Conservation (phyloP, 1,140 invertebrate genomes). For the Calliopsis andreniformis region DNA sequence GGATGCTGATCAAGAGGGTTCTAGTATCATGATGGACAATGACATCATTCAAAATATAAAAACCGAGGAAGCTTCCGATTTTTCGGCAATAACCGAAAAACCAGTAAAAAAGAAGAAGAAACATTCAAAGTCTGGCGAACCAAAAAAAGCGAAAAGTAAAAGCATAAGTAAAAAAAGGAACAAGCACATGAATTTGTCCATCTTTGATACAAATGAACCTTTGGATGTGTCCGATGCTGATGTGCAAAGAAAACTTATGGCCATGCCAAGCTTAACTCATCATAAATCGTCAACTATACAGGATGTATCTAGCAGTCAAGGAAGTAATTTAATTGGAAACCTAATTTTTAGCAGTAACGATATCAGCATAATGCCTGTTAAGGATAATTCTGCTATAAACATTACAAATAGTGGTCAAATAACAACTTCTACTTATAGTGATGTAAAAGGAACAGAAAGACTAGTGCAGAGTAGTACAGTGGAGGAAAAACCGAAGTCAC, state of each 20-base stretch:
- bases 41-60: slow-evolving; percentile 22
- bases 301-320: slow-evolving; percentile 28
- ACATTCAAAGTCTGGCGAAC: slow-evolving; percentile 57
- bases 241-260: slow-evolving; percentile 73
- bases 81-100: slow-evolving; percentile 44
- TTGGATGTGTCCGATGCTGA: slow-evolving; percentile 74
- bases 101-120: slow-evolving; percentile 66
- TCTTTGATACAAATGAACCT: slow-evolving; percentile 59
- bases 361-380: slow-evolving; percentile 25
- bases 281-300: slow-evolving; percentile 57
- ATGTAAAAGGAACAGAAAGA: slow-evolving; percentile 18
- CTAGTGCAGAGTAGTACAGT: not conserved
- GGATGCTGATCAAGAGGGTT: slow-evolving; percentile 11
- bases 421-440: not conserved
- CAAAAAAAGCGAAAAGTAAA: slow-evolving; percentile 64
- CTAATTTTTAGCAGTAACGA: slow-evolving; percentile 46
- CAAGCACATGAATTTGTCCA: slow-evolving; percentile 54
- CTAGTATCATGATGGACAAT: slow-evolving; percentile 3
- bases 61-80: slow-evolving; percentile 27
- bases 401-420: slow-evolving; percentile 26
- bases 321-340: slow-evolving; percentile 34
- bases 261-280: slow-evolving; percentile 66
- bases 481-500: not conserved
- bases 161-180: slow-evolving; percentile 61
- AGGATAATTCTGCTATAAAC: slow-evolving; percentile 34